These are phyloP conservation scores for Darevskia nairensis DNA, from an alignment of 2,797 vertebrate genomes.

Conservation along the genomic window DNA sequence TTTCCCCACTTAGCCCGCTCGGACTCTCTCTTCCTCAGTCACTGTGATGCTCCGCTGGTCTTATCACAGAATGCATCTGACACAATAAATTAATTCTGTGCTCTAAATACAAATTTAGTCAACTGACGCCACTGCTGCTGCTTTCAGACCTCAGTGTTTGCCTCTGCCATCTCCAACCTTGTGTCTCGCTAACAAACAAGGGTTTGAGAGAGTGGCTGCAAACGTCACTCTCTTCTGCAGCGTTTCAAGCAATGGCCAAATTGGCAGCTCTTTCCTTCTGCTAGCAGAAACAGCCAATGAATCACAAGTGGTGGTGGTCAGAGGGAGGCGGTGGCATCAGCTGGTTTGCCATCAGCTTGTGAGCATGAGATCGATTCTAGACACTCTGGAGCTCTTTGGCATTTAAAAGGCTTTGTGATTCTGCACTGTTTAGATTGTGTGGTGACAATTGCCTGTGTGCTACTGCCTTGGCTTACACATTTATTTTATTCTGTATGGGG, in stretches of 20 bases:
- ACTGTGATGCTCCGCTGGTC: rapidly evolving
- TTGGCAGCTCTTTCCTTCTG: not conserved
- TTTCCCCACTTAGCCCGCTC: not conserved
- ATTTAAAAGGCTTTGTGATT: not conserved
- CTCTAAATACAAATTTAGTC: not conserved
- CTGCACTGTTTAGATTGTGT: not conserved
- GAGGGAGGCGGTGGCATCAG: too few relatives aligned
- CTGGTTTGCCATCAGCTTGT: not conserved
- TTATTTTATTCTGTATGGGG: not conserved
- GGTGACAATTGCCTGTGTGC: not conserved
- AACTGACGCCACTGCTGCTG: too few relatives aligned
- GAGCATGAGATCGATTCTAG: not conserved
- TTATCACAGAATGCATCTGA: rapidly evolving
- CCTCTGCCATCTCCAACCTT: not conserved
- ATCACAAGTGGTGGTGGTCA: not conserved
- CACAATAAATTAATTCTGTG: rapidly evolving
- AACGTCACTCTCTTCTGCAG: too few relatives aligned
- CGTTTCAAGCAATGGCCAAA: not conserved
- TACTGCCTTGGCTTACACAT: not conserved
- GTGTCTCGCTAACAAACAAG: not conserved
- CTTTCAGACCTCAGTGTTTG: not conserved
- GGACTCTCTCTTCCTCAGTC: not conserved
- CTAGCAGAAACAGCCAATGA: not conserved
- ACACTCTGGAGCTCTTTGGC: not conserved
- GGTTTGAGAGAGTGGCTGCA: not conserved